phyloP scores from a whole-genome alignment of 1,140 invertebrate genomes.

The Leguminivora glycinivorella region DNA sequence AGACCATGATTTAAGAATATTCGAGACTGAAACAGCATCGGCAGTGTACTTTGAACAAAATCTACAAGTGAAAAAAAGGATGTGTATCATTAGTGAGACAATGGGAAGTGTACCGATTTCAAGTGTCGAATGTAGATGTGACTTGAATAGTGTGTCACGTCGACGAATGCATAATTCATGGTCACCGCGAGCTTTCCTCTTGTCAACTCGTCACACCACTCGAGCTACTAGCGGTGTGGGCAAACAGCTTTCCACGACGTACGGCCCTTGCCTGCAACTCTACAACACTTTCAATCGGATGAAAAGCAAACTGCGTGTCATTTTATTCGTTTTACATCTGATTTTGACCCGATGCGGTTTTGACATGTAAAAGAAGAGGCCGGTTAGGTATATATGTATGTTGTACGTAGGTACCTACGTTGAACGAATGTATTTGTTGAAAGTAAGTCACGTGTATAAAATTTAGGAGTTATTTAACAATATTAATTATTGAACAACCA shows the following conservation, averaged over 20 bases:
- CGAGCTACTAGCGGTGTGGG: constrained; percentile 39
- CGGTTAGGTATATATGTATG: neutral
- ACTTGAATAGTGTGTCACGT: constrained; percentile 24
- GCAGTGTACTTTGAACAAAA: neutral
- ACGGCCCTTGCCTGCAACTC: constrained; percentile 28
- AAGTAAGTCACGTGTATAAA: too few species aligned
- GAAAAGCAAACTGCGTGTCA: neutral
- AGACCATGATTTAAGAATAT: constrained; percentile 15
- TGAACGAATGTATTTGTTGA: too few species aligned
- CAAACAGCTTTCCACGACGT: constrained; percentile 54
- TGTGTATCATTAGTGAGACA: constrained; percentile 4
- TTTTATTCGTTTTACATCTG: neutral
- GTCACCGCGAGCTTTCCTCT: constrained; percentile 43
- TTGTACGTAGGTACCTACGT: too few species aligned
- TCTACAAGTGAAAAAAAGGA: constrained; percentile 9
- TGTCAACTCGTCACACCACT: constrained; percentile 37
- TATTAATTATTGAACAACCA: too few species aligned
- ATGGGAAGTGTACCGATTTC: constrained; percentile 9
- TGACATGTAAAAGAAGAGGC: neutral
- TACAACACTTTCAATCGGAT: constrained; percentile 17
- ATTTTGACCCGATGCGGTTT: neutral
- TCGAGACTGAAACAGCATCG: constrained; percentile 20
- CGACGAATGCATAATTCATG: constrained; percentile 36
- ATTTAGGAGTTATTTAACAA: too few species aligned
- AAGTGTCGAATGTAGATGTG: constrained; percentile 8